These are phyloP conservation scores for Cynoglossus semilaevis DNA, from an alignment of 2,113 vertebrate genomes.

Conservation along the genomic window DNA sequence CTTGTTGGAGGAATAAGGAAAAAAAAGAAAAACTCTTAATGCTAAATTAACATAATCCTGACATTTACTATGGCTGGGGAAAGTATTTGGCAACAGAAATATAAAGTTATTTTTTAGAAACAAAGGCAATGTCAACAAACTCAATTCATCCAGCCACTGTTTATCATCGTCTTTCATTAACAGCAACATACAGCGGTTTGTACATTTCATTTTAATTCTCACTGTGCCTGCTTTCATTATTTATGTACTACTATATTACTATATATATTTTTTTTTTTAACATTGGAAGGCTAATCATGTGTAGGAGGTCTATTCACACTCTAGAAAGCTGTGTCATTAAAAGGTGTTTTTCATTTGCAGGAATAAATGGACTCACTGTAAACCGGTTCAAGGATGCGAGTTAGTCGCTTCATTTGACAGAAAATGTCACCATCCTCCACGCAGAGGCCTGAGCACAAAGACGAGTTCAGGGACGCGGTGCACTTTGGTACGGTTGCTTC, in stretches of 20 bases:
- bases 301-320: constrained; percentile 33
- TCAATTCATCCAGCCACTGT: too few relatives aligned
- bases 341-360: constrained; percentile 14
- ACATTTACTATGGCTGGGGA: too few relatives aligned
- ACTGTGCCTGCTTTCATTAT: not conserved
- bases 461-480: not conserved
- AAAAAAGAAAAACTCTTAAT: too few relatives aligned
- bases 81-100: too few relatives aligned
- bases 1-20: too few relatives aligned
- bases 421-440: constrained; percentile 1
- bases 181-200: not conserved
- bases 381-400: constrained; percentile 17
- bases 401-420: not conserved
- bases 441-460: not conserved
- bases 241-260: not conserved
- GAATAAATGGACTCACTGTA: constrained; percentile 6
- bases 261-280: not conserved
- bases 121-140: too few relatives aligned
- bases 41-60: too few relatives aligned
- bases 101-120: too few relatives aligned
- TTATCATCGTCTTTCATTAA: not conserved
- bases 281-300: constrained; percentile 26
- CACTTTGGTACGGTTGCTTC: not conserved
- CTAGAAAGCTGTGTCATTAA: constrained; percentile 18
- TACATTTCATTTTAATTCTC: not conserved